Evolutionary conservation across 2,888 invertebrate species (phyloP), one percentile per base, ranked within the genome.

Genomic region (Mythimna lalbum): DNA sequence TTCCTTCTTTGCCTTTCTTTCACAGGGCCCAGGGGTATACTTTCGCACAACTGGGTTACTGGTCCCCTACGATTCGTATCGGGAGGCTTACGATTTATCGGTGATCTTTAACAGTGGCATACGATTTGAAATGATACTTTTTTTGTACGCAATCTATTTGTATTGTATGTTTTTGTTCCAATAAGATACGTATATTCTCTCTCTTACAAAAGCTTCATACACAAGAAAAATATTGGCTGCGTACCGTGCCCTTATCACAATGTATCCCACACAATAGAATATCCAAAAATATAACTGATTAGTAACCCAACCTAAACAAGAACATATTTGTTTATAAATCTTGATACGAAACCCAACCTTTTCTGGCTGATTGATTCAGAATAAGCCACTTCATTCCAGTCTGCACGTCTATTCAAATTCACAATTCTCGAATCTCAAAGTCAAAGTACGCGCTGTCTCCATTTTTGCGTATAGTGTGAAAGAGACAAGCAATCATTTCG

Each of bases 301-400:
- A 56, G 7, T 27, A 62, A 71, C 27, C 21, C n/a, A 67, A 68
- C 12, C 50, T n/a, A 36, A 43, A 63, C 68, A 73, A 63, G 39
- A 65, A 53, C 47, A 63, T 49, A 56, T 77, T 64, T 69, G 64
- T 68, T 69, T 60, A 78, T 76, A 63, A 63, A 69, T 84, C 55
- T 81, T 47, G 64, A 75, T 73, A 82, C 63, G 64, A 79, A 69
- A 67, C 69, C 82, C 21, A 67, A 82, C 80, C 80, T 82, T 68
- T 80, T 69, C 63, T 62, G 61, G 21, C 7, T 74, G 82, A 82
- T 64, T 79, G 61, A 6, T n/a, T 68, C 36, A 70, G 80, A 80
- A 82, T 64, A 59, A 64, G 7, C 6, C 39, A 53, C 62, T 66
- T 69, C 59, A 70, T 69, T 55, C 36, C 4, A 49, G 49, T n/a